Base-by-base conservation (phyloP, 2,888 invertebrate species). In the Doris montereyensis region DNA sequence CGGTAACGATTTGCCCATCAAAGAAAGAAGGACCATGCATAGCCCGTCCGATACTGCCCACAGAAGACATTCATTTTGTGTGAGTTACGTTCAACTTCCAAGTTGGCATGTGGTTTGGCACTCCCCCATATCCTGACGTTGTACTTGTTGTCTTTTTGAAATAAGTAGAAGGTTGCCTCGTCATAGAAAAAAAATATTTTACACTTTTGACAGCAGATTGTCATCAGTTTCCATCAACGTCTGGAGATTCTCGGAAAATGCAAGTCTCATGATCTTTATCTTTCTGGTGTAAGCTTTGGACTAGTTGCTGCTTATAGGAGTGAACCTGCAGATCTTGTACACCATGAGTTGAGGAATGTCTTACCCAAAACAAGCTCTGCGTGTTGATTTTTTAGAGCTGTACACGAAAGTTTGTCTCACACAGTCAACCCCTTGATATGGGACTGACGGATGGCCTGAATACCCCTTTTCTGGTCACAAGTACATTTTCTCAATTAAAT, bases 181-280 rank as follows among this genome's bases (percentile, higher is more conserved):
- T 71, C 71, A 71, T 35, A 34, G 21, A 71, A 71, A n/a, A 71
- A 10, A n/a, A n/a, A n/a, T n/a, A n/a, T n/a, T n/a, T n/a, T n/a
- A n/a, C 17, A 41, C 17, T 17, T 41, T 41, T 41, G 52, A 41
- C 52, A 10, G 52, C 52, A 41, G 52, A 41, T 41, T 17, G 17
- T 5, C 8, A 41, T 41, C 52, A 5, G 5, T 41, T 41, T 41
- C 52, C 52, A 41, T 41, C 52, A 17, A 41, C 52, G 5, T 17
- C 52, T 41, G 52, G 52, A 41, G 5, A 41, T 10, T 41, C 8
- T 41, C 8, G 52, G 5, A 41, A 41, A 41, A 41, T 41, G 5
- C 52, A 41, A 41, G 17, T 5, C 52, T 5, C 8, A 41, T 41
- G 5, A n/a, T 41, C 52, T 41, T 41, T 41, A 17, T 41, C 52